Evolutionary conservation across 1,140 invertebrate genomes (phyloP), one percentile per base, ranked within the genome.

Genomic region (Eumeta japonica): DNA sequence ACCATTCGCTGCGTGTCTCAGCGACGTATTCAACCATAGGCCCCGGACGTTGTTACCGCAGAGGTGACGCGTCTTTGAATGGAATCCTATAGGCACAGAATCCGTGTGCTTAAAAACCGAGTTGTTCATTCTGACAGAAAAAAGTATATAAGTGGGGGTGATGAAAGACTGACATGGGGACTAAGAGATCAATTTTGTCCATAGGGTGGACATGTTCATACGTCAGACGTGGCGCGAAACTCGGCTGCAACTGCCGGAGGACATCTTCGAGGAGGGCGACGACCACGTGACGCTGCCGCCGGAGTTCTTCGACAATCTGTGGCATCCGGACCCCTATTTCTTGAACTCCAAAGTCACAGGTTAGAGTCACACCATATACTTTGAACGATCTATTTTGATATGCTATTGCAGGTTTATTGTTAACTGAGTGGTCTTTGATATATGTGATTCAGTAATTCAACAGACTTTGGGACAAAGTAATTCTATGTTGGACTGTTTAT

Each of bases 311-410:
- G 85, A 90, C 48, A 85, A 85, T 51, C 77, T 92, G 2, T 92
- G 89, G 89, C 86, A 90, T 57, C 89, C 89, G 0, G 89, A 92
- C 68, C 84, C 88, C 4, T 92, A 90, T 60, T 90, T 92, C 64
- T 70, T 89, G 2, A 92, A 92, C 66, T 88, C 87, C 1, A 90
- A 90, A 79, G 82, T 88, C 28, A 85, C 87, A 50, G 86, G 86
- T 88, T 74, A 68, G 28, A 14, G 2, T 30, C 31, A 10, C 3
- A 28, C n/a, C 27, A n/a, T n/a, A n/a, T 28, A 12, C n/a, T 28
- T 28, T 10, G 2, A 3, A 28, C 27, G 27, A 12, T 2, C 27
- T 28, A 12, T n/a, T n/a, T n/a, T n/a, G n/a, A n/a, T n/a, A n/a
- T n/a, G n/a, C n/a, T n/a, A n/a, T 41, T 10, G 27, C 7, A 17